phyloP scores from a whole-genome alignment of 2,797 vertebrate species.

The Cyprinella venusta region DNA sequence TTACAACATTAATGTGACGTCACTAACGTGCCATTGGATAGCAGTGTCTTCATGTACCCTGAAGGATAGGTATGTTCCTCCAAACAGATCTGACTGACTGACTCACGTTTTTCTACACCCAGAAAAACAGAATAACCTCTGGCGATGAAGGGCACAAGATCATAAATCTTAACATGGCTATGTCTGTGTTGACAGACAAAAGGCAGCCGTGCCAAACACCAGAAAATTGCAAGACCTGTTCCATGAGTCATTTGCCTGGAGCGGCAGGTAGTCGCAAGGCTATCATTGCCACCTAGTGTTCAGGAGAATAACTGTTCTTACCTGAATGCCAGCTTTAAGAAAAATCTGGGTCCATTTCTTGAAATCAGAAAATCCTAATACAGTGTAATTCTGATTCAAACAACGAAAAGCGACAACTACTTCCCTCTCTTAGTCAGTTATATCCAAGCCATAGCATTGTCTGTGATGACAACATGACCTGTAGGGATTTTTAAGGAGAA shows the following conservation, averaged over 20 bases:
- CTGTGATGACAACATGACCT: neutral
- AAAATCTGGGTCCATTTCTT: neutral
- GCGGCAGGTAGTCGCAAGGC: conserved; percentile 46
- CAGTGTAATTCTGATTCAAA: neutral
- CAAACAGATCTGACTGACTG: conserved; percentile 34
- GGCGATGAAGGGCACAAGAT: conserved; percentile 59
- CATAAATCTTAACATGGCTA: conserved; percentile 72
- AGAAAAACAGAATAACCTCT: conserved; percentile 59
- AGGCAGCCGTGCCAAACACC: conserved; percentile 59
- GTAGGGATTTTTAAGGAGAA: neutral
- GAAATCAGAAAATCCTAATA: conserved; percentile 7
- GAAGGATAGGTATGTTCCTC: conserved; percentile 41
- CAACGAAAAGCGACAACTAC: neutral
- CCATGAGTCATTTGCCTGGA: conserved; percentile 63
- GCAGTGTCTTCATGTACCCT: conserved; percentile 39
- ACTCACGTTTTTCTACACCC: conserved; percentile 60
- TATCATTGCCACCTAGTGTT: conserved; percentile 59
- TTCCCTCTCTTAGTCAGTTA: neutral
- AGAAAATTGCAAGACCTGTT: conserved; percentile 64
- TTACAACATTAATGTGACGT: neutral
- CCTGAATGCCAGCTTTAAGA: conserved; percentile 15
- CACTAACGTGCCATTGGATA: neutral
- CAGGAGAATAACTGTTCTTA: conserved; percentile 38
- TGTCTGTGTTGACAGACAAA: conserved; percentile 69
- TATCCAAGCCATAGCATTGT: neutral